These are phyloP conservation scores for Azorinus chamasolen DNA, from an alignment of 2,888 invertebrate genomes.

Conservation along the genomic window DNA sequence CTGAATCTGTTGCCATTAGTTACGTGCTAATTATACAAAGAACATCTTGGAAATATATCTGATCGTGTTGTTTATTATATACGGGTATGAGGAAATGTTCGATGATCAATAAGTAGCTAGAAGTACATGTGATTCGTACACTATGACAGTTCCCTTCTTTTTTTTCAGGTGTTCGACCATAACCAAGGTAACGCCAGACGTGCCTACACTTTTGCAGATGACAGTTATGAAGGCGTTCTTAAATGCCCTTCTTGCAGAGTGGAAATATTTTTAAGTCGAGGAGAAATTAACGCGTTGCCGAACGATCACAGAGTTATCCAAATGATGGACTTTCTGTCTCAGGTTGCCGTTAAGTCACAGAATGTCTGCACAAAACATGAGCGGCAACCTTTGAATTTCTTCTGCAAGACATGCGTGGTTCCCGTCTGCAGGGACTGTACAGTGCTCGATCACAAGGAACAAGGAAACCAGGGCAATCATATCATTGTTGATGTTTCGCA, in stretches of 20 bases:
- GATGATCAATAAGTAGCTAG: too few species aligned
- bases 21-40: too few species aligned
- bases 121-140: too few species aligned
- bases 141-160: too few species aligned
- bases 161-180: slow-evolving; percentile 80
- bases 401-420: slow-evolving; percentile 78
- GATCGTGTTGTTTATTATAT: too few species aligned
- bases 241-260: slow-evolving; percentile 83
- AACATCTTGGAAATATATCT: too few species aligned
- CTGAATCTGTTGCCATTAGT: too few species aligned
- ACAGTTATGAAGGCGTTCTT: slow-evolving; percentile 75
- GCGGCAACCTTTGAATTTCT: slow-evolving; percentile 81
- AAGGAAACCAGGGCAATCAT: slow-evolving; percentile 79
- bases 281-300: slow-evolving; percentile 77
- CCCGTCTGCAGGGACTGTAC: slow-evolving; percentile 83
- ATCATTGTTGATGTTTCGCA: slow-evolving; percentile 78
- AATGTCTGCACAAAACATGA: slow-evolving; percentile 81
- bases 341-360: slow-evolving; percentile 77
- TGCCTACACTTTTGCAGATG: slow-evolving; percentile 71
- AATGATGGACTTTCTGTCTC: slow-evolving; percentile 82
- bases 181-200: slow-evolving; percentile 74
- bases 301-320: slow-evolving; percentile 83
- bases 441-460: slow-evolving; percentile 82
- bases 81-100: too few species aligned
- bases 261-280: slow-evolving; percentile 79